phyloP scores from a whole-genome alignment of 2,113 vertebrate genomes.

The Tetrax tetrax region DNA sequence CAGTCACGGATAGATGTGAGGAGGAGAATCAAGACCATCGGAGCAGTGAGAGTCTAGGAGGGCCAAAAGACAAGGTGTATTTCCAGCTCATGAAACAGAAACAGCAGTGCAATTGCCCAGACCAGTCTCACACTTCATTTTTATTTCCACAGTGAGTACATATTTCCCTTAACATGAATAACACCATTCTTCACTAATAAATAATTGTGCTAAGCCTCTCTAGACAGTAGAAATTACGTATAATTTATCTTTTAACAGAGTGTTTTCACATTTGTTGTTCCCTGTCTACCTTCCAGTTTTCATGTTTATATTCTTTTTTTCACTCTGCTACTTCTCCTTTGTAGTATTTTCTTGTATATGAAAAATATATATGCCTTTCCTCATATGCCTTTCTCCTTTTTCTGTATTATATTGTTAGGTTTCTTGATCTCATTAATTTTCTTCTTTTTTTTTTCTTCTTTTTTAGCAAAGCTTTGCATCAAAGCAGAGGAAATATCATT shows the following conservation, averaged over 20 bases:
- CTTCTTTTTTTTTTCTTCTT: neutral
- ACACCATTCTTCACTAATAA: neutral
- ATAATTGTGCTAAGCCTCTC: neutral
- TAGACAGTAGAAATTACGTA: neutral
- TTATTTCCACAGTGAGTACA: neutral
- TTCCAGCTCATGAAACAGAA: neutral
- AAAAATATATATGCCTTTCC: neutral
- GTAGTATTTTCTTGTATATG: neutral
- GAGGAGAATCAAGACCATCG: neutral
- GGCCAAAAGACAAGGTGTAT: neutral
- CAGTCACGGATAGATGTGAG: neutral
- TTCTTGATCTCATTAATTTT: neutral
- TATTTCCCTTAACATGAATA: neutral
- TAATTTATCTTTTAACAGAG: neutral
- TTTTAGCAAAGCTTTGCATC: neutral
- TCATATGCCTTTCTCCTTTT: neutral
- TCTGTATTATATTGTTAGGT: neutral
- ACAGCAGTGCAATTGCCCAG: neutral
- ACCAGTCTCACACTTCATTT: neutral
- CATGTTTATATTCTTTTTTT: neutral
- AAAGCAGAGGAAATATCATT: neutral
- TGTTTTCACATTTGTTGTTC: neutral
- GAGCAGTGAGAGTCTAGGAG: neutral
- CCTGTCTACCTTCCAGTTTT: neutral
- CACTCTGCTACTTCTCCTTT: neutral